Base-by-base conservation (phyloP, 2,797 vertebrate genomes). In the Setipinna tenuifilis region DNA sequence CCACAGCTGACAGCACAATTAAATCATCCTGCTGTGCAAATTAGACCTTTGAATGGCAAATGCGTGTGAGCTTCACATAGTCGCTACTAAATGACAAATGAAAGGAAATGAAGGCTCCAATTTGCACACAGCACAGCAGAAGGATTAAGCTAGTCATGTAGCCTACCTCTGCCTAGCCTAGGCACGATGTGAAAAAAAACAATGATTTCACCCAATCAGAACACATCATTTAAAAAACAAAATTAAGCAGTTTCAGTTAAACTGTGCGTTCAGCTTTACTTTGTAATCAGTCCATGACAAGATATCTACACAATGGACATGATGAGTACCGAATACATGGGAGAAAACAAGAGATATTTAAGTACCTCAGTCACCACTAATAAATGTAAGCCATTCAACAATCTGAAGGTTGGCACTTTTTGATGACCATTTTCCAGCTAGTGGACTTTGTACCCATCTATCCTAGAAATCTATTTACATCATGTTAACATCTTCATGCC, bases 31-130 rank as follows among this genome's bases (percentile, higher is more conserved):
- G 57, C 68, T 86, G 86, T 87, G 86, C 82, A 87, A 86, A 87
- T 62, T 12, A 86, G 78, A 14, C 71, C 85, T 90, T 90, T 89
- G 86, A 87, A 87, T 89, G 87, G 86, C 85, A 90, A 91, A 90
- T 87, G n/a, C 23, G 65, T 23, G 82, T 83, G 35, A 80, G 54
- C 57, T 86, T 86, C 54, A 85, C 85, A 57, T 82, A 87, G 83
- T 82, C 80, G 86, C 50, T 81, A 57, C 65, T 83, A 83, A 83
- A 80, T 78, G 88, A 93, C 89, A 92, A 88, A 90, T 87, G 23
- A 65, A 44, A 82, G 80, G 85, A 87, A 83, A 75, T 41, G 31
- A 75, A 75, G 31, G 16, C 68, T 75, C 31, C 17, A 16, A 75
- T 75, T 31, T 17, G 65, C 25, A 31, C 28, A 10, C 19, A 17